Evolutionary conservation across 2,888 invertebrate species (phyloP).

Genomic region (Drosophila gaucha): DNA sequence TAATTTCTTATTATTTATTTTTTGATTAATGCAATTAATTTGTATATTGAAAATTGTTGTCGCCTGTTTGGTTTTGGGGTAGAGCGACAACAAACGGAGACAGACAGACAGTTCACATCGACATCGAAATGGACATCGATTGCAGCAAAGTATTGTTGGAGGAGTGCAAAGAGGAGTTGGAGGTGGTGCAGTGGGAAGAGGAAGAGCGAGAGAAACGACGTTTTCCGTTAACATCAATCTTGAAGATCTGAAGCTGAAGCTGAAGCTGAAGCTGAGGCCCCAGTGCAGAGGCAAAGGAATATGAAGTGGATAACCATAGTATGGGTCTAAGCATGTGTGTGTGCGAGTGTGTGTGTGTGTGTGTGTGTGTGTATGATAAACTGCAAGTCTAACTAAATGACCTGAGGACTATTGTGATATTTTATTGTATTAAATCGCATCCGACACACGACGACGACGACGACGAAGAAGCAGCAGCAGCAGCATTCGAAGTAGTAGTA

Average conservation of each 20-base stretch:
- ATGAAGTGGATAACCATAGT: constrained; percentile 19
- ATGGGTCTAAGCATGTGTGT: constrained; percentile 7
- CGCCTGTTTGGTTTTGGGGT: background rate
- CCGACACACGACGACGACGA: constrained; percentile 67
- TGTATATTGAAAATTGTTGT: background rate
- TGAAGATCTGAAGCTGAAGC: constrained; percentile 55
- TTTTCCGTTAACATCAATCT: constrained; percentile 85
- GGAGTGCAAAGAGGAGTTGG: constrained; percentile 23
- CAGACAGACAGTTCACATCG: constrained; percentile 46
- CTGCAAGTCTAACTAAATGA: constrained; percentile 83
- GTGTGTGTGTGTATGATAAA: constrained; percentile 70
- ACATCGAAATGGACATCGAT: constrained; percentile 39
- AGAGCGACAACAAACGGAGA: constrained; percentile 15
- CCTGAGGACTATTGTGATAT: constrained; percentile 85
- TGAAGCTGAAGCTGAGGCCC: constrained; percentile 18
- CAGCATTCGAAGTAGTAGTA: constrained; percentile 1
- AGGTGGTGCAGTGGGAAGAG: constrained; percentile 1
- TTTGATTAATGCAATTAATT: too few species aligned
- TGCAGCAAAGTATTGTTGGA: constrained; percentile 23
- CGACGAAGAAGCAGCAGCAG: constrained; percentile 3
- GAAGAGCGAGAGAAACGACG: constrained; percentile 68
- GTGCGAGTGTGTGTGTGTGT: constrained; percentile 24
- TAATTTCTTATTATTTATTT: too few species aligned
- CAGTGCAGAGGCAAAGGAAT: constrained; percentile 48
- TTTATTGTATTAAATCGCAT: constrained; percentile 84